phyloP scores from a whole-genome alignment of 2,113 vertebrate genomes.

The Gnathonemus longibarbis region DNA sequence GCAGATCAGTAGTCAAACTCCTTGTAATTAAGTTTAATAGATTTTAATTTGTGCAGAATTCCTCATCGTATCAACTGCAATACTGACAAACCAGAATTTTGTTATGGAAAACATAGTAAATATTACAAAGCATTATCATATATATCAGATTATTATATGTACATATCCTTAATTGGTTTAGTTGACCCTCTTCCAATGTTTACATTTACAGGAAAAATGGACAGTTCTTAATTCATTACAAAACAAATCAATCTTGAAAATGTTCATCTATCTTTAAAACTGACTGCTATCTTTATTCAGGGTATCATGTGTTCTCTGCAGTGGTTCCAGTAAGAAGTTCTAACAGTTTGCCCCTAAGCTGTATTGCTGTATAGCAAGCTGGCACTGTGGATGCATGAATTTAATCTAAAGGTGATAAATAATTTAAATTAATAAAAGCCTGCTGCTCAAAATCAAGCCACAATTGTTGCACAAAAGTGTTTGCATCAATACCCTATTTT shows the following conservation, averaged over 20 bases:
- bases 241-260: background rate
- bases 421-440: slow-evolving; percentile 34
- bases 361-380: slow-evolving; percentile 20
- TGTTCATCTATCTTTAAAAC: background rate
- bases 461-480: slow-evolving; percentile 34
- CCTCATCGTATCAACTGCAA: background rate
- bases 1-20: background rate
- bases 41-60: background rate
- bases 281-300: background rate
- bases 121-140: background rate
- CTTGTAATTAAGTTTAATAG: background rate
- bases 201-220: background rate
- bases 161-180: background rate
- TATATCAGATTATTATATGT: background rate
- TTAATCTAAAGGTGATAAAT: slow-evolving; percentile 21
- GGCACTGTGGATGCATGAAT: background rate
- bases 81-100: background rate
- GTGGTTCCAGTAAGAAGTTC: background rate
- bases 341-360: background rate
- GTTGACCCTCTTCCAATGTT: background rate
- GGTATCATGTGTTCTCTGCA: background rate
- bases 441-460: slow-evolving; percentile 23
- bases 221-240: background rate
- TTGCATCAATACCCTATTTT: slow-evolving; percentile 38
- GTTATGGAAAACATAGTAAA: background rate